A percentile compares a stretch with the other conserved stretches of the same genome.
These are phyloP conservation scores for Unio delphinus DNA, from an alignment of 2,888 invertebrate genomes.

Conservation along the genomic window DNA sequence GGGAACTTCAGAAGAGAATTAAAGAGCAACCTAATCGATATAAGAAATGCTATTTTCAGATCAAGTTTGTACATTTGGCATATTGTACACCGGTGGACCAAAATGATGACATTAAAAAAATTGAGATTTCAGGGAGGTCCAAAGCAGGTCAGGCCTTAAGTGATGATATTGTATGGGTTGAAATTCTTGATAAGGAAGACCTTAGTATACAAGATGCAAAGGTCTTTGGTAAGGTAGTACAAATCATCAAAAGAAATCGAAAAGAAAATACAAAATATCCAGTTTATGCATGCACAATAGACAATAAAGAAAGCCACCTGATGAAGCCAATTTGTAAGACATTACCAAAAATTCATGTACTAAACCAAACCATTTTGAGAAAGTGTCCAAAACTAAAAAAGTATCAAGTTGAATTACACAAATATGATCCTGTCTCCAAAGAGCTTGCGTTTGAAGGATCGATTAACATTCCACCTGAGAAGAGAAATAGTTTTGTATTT, in stretches of 20 bases:
- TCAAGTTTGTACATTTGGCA: slow-evolving; percentile 34
- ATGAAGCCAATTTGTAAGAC: slow-evolving; percentile 48
- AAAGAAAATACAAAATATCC: slow-evolving; percentile 27
- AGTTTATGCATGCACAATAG: slow-evolving; percentile 38
- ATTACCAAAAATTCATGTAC: slow-evolving; percentile 39
- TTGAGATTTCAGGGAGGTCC: slow-evolving; percentile 37
- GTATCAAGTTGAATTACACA: slow-evolving; percentile 19
- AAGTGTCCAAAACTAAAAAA: slow-evolving; percentile 3
- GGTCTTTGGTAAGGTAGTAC: slow-evolving; percentile 36
- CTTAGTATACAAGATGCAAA: slow-evolving; percentile 6
- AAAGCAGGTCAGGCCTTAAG: slow-evolving; percentile 38
- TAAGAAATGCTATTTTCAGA: slow-evolving; percentile 27
- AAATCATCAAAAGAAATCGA: slow-evolving; percentile 23
- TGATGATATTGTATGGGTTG: slow-evolving; percentile 39
- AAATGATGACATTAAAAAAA: slow-evolving; percentile 10
- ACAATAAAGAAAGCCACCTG: slow-evolving; percentile 30
- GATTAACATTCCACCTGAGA: slow-evolving; percentile 23
- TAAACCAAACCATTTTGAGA: slow-evolving; percentile 5
- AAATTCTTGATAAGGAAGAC: slow-evolving; percentile 13
- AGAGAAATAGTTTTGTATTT: slow-evolving; percentile 30
- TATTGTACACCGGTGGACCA: slow-evolving; percentile 23
- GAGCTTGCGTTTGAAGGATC: slow-evolving; percentile 17
- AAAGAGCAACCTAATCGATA: slow-evolving; percentile 16
- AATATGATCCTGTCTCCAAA: slow-evolving; percentile 14
- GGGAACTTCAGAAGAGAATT: neutral